Evolutionary conservation across 1,140 invertebrate species (phyloP).

Genomic region (Acromyrmex echinatior): DNA sequence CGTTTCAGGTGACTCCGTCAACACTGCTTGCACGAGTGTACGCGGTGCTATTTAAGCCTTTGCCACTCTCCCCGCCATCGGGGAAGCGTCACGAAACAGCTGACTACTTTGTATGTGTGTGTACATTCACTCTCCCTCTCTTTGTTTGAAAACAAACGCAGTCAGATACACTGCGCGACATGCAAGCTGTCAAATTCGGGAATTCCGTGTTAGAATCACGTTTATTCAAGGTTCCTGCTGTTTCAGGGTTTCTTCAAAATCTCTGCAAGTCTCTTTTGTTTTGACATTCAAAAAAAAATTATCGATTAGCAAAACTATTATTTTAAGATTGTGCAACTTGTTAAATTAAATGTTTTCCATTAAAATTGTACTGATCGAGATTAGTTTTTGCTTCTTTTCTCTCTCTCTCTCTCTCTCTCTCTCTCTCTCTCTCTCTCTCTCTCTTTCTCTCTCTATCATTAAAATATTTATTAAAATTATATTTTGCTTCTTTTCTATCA

Average conservation of each 20-base stretch:
- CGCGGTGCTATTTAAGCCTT: slow-evolving; percentile 85
- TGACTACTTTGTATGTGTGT: slow-evolving; percentile 80
- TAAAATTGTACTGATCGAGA: neutral
- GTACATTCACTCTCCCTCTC: slow-evolving; percentile 74
- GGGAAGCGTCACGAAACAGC: slow-evolving; percentile 80
- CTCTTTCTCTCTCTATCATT: too few species aligned
- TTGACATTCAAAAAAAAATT: neutral
- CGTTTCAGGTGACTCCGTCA: slow-evolving; percentile 74
- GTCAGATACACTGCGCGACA: slow-evolving; percentile 37
- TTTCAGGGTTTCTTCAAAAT: slow-evolving; percentile 3
- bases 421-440: too few species aligned
- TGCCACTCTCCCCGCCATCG: slow-evolving; percentile 74
- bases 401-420: too few species aligned
- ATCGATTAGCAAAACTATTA: neutral
- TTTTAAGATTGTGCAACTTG: neutral
- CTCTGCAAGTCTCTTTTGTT: neutral
- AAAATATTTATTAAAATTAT: too few species aligned
- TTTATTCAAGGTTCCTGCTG: slow-evolving; percentile 20
- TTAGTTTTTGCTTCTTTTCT: neutral
- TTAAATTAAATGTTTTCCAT: neutral
- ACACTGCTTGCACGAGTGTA: slow-evolving; percentile 80
- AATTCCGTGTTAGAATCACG: slow-evolving; percentile 22
- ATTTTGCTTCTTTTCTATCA: neutral
- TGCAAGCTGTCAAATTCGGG: slow-evolving; percentile 68
- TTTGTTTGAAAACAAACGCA: slow-evolving; percentile 85